Evolutionary conservation across 2,888 invertebrate genomes (phyloP), one percentile per base, ranked within the genome.

Genomic region (Scaptomyza polygonia): DNA sequence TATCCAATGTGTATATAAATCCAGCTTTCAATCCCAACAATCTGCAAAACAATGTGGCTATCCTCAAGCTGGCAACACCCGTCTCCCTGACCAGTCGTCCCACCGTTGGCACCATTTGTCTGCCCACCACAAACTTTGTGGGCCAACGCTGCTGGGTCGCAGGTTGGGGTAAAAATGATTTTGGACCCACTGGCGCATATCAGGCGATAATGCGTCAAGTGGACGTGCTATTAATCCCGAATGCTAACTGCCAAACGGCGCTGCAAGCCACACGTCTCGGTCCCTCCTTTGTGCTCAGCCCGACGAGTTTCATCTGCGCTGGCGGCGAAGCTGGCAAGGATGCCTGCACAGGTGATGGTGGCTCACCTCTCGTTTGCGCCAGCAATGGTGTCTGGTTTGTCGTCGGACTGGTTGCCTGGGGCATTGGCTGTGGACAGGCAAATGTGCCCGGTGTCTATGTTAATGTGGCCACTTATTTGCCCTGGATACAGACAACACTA

Each of bases 101-200:
- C 1, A 94, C 94, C 0, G 93, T 95, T 14, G 94, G 94, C 67
- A 94, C 94, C 27, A 93, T 93, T 8, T 95, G 95, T 81, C 90
- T 95, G 53, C 91, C 91, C 2, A 90, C 93, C 0, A 79, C 92
- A 1, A 73, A 92, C 68, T 92, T 92, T 79, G 90, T 93, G 51
- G 94, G 94, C 12, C 93, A 93, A 87, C 93, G 89, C 78, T 86
- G 91, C 84, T 93, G 93, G 92, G 95, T 96, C 0, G 93, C 95
- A n/a, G 98, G 98, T 11, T 98, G 97, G 97, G 98, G 98, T 12
- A 96, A 96, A 89, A 91, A 96, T 74, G 94, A 95, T 74, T 98
- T 96, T 69, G 92, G 92, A 84, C 54, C 92, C 12, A 88, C 84
- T 3, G 91, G 91, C 5, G 85, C 88, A 6, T 91, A 89, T 56